Base-by-base conservation (phyloP, 2,113 vertebrate species). In the Trematocara macrostoma region DNA sequence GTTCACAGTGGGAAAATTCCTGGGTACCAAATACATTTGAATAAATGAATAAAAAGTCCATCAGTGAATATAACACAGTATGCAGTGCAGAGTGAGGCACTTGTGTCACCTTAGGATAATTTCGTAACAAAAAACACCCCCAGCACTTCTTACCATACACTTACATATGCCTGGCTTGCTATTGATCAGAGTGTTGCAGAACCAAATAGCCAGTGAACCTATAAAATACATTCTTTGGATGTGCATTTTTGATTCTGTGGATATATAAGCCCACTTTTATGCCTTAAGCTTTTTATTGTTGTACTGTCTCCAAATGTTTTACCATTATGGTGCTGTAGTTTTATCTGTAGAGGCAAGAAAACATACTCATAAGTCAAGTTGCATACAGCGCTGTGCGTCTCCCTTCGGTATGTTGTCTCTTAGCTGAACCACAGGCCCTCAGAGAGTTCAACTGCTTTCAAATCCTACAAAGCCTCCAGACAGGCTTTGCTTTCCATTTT, bases 391-490 rank as follows among this genome's bases (percentile, higher is more conserved):
- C 78, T 42, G 42, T 69, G 81, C 14, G n/a, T 76, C 79, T 89
- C 84, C 74, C 81, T 84, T 82, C 12, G 5, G 83, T 74, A 51
- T 51, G 81, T 64, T 29, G 15, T 89, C 91, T 91, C 49, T 57
- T 40, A 52, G 26, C 52, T 26, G 26, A 89, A 86, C 89, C 88
- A 85, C 89, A 81, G 88, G 89, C 86, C 90, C 86, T 91, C 85
- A 45, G 92, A 93, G 93, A 88, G 64, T 92, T 95, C 84, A 87
- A 79, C 84, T 38, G 87, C 93, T 93, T 93, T 94, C 88, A 89
- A 40, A 89, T 93, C 89, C 89, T 85, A 87, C 83, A 89, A 90
- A 94, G 90, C 93, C 93, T 93, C 87, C 89, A 92, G 94, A 92
- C 86, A 92, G 84, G 83, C 80, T 91, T 83, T 90, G 83, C 90